Conservation (phyloP, 1,140 invertebrate species). For the Diachasma alloeum region DNA sequence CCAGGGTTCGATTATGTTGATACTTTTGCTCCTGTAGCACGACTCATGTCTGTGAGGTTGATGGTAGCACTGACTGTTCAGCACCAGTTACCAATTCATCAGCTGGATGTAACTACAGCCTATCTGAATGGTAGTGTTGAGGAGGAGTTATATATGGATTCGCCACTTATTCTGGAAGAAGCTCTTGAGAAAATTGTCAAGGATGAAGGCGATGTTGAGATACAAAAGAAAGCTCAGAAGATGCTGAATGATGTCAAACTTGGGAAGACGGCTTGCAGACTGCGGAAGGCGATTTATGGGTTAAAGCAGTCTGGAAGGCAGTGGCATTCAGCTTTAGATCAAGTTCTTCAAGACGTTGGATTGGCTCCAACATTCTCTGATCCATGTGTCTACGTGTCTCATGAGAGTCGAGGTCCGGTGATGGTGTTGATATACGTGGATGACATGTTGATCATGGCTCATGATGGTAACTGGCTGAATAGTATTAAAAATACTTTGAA, state of each 20-base stretch:
- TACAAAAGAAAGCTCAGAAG: conserved; percentile 17
- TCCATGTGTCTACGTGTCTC: conserved; percentile 19
- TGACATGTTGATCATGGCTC: conserved; percentile 23
- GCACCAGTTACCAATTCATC: conserved; percentile 35
- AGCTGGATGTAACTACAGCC: conserved; percentile 51
- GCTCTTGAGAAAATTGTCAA: background rate
- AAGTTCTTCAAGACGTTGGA: conserved; percentile 24
- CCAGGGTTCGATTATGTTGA: conserved; percentile 42
- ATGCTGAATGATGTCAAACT: conserved; percentile 24
- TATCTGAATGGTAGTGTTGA: conserved; percentile 48
- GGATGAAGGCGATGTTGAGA: background rate
- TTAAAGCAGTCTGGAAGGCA: conserved; percentile 41
- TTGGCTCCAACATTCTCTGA: conserved; percentile 30
- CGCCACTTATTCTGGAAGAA: conserved; percentile 22
- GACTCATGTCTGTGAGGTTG: conserved; percentile 36
- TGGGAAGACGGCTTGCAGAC: conserved; percentile 35
- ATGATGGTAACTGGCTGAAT: conserved; percentile 3
- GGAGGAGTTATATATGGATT: too few species aligned
- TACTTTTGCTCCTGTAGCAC: conserved; percentile 42
- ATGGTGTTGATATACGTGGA: too few species aligned
- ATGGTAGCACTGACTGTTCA: conserved; percentile 38
- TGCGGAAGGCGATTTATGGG: conserved; percentile 49
- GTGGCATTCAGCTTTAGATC: conserved; percentile 40
- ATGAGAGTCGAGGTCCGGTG: background rate
- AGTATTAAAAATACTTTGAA: conserved; percentile 15